Conservation (phyloP, 1,140 invertebrate species). For the Cardiocondyla obscurior region DNA sequence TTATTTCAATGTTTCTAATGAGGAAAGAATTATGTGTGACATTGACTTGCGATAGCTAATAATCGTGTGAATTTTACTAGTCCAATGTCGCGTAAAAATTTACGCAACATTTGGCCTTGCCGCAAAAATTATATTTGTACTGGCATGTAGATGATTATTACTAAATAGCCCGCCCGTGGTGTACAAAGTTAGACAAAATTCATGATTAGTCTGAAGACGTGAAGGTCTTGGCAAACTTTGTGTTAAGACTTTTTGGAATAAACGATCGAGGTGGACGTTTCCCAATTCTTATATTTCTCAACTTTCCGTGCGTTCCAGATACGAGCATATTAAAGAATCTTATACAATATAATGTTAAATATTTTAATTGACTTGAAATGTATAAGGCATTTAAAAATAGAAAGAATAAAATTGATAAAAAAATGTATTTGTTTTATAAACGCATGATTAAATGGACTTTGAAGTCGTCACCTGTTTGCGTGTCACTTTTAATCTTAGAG, state of each 20-base stretch:
- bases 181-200: background rate
- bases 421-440: background rate
- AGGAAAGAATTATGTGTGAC: background rate
- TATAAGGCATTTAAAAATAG: background rate
- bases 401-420: background rate
- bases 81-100: background rate
- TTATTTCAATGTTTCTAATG: background rate
- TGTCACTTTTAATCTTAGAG: background rate
- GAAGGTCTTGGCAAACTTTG: background rate
- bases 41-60: background rate
- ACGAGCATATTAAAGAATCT: background rate
- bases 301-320: background rate
- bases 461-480: background rate
- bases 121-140: slow-evolving; percentile 1
- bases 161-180: background rate
- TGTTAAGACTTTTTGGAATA: background rate
- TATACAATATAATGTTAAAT: background rate
- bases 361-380: background rate
- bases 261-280: background rate
- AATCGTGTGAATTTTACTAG: background rate
- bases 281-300: background rate
- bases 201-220: background rate
- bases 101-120: background rate
- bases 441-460: too few species aligned
- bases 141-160: background rate